phyloP scores from a whole-genome alignment of 2,888 invertebrate genomes.

The Coecobrya sp. region DNA sequence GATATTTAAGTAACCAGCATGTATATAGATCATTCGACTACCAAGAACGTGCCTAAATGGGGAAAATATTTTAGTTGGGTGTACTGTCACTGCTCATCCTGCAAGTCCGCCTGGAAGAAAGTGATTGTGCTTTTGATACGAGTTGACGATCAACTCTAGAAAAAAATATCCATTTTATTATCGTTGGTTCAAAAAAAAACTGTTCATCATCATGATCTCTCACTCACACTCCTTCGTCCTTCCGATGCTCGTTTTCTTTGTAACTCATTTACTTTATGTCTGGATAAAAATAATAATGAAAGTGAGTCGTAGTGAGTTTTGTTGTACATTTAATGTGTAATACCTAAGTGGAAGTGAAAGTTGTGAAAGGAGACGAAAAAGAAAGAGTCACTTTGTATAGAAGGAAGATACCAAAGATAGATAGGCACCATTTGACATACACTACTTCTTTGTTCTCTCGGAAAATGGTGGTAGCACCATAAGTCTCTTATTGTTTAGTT shows the following conservation, averaged over 20 bases:
- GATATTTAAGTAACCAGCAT: not conserved
- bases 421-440: not conserved
- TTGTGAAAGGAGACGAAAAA: conserved; percentile 6
- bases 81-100: not conserved
- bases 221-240: not conserved
- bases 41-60: not conserved
- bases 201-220: not conserved
- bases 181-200: not conserved
- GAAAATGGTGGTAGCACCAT: conserved; percentile 5
- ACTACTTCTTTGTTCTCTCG: not conserved
- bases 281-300: not conserved
- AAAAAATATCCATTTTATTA: not conserved
- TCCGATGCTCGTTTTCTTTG: conserved; percentile 15
- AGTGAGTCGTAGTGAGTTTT: too few species aligned
- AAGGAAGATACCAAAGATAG: not conserved
- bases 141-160: not conserved
- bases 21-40: not conserved
- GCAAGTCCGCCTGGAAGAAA: not conserved
- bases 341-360: conserved; percentile 29
- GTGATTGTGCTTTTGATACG: not conserved
- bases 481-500: conserved; percentile 67
- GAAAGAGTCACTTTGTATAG: not conserved
- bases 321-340: not conserved
- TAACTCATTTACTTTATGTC: not conserved
- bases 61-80: not conserved